A percentile compares a stretch with the other conserved stretches of the same genome.
Conservation (phyloP, 2,113 vertebrate species). For the Pygoscelis antarcticus region DNA sequence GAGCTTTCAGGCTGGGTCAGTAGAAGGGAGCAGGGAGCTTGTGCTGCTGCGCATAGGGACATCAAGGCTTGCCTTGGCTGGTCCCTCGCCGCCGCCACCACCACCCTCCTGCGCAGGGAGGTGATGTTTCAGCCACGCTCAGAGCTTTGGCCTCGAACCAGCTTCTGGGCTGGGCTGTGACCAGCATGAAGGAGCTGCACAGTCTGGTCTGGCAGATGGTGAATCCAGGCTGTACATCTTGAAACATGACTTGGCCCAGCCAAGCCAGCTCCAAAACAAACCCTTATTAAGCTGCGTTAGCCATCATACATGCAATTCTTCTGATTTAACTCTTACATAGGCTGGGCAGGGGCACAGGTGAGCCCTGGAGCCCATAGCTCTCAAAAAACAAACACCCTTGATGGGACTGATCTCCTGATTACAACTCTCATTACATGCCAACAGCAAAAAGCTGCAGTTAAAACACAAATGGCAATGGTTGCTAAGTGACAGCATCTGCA, state of each 20-base stretch:
- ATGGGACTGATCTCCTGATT: not conserved
- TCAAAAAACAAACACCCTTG: not conserved
- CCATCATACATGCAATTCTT: not conserved
- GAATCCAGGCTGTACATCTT: not conserved
- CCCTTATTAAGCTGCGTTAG: not conserved
- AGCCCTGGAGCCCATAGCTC: not conserved
- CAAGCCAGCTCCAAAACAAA: not conserved
- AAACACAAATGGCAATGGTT: conserved; percentile 9
- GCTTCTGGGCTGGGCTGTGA: not conserved
- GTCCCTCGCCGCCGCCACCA: not conserved
- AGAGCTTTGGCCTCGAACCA: not conserved
- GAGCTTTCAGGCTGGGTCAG: not conserved
- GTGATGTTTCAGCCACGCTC: not conserved
- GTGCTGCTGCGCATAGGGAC: not conserved
- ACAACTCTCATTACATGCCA: not conserved
- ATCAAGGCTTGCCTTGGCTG: not conserved
- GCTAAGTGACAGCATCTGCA: conserved; percentile 50
- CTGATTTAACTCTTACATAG: not conserved
- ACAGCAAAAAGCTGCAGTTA: not conserved
- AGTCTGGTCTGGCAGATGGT: not conserved
- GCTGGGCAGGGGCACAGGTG: not conserved
- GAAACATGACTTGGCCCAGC: not conserved
- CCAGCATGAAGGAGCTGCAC: not conserved
- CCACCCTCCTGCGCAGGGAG: not conserved
- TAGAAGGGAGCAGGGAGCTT: not conserved